These are phyloP conservation scores for Phyllotis vaccarum DNA, from an alignment of 2,797 vertebrate genomes.

Conservation along the genomic window DNA sequence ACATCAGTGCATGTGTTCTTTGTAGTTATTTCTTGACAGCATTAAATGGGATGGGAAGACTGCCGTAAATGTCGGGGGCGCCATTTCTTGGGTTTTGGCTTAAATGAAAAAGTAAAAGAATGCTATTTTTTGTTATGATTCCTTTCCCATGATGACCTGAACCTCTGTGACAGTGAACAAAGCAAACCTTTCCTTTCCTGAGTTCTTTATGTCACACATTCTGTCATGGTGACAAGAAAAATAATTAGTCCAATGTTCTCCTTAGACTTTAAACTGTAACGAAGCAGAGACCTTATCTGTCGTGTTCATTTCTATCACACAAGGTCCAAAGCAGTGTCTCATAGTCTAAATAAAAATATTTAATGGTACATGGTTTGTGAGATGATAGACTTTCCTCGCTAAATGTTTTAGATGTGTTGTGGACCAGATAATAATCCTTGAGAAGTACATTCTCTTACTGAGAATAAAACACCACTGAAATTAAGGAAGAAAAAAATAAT, in stretches of 20 bases:
- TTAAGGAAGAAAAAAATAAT: conserved; percentile 44
- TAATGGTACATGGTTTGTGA: not conserved
- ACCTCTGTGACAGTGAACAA: not conserved
- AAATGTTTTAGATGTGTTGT: not conserved
- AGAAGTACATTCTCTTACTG: not conserved
- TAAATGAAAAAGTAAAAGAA: not conserved
- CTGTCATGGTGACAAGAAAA: not conserved
- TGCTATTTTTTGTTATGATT: too few species aligned
- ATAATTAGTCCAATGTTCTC: not conserved
- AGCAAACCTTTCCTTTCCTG: not conserved
- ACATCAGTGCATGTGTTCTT: not conserved
- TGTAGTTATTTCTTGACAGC: not conserved
- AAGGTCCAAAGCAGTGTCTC: not conserved
- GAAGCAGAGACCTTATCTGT: not conserved
- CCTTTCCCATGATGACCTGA: not conserved
- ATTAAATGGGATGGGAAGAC: not conserved
- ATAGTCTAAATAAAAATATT: conserved; percentile 37
- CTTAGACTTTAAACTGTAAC: conserved; percentile 45
- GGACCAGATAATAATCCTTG: not conserved
- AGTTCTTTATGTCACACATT: not conserved
- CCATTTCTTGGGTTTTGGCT: not conserved
- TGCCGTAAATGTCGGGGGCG: not conserved
- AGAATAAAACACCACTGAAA: conserved; percentile 28
- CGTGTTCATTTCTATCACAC: not conserved
- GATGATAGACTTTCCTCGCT: not conserved